Evolutionary conservation across 1,140 invertebrate species (phyloP).

Genomic region (Drosophila orena): DNA sequence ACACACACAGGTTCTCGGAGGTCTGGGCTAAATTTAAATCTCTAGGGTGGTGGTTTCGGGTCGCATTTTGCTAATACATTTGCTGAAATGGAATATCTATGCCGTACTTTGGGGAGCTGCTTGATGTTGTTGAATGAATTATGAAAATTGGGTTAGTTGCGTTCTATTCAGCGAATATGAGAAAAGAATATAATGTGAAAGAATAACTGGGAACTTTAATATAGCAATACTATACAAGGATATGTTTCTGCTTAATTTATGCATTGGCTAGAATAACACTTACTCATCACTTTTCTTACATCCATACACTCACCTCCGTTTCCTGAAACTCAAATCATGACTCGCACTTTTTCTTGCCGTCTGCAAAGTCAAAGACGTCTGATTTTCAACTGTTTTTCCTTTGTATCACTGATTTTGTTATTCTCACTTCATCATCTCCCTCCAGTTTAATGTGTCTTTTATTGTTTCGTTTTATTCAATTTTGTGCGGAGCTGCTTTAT

Average conservation of each 20-base stretch:
- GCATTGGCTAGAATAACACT: neutral
- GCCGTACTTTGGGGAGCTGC: slow-evolving; percentile 28
- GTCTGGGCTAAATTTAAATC: slow-evolving; percentile 46
- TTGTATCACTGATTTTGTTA: slow-evolving; percentile 45
- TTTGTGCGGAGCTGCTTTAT: slow-evolving; percentile 30
- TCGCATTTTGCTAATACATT: slow-evolving; percentile 32
- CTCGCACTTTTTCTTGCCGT: slow-evolving; percentile 41
- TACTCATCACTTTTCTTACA: neutral
- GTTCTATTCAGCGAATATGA: neutral
- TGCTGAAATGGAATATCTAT: slow-evolving; percentile 51
- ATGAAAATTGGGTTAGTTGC: slow-evolving; percentile 30
- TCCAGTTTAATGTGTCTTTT: slow-evolving; percentile 44
- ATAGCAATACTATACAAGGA: neutral
- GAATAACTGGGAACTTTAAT: neutral
- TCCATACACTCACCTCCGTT: slow-evolving; percentile 56
- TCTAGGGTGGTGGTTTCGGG: slow-evolving; percentile 22
- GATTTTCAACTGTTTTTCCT: slow-evolving; percentile 22
- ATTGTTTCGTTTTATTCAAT: slow-evolving; percentile 63
- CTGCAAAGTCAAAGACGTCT: slow-evolving; percentile 54
- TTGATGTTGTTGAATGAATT: slow-evolving; percentile 32
- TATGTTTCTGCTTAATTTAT: neutral
- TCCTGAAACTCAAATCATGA: slow-evolving; percentile 68
- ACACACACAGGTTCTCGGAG: slow-evolving; percentile 7
- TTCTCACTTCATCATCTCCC: slow-evolving; percentile 50
- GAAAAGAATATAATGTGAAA: neutral